These are phyloP conservation scores for Mythimna loreyi DNA, from an alignment of 2,888 invertebrate species.

Conservation along the genomic window DNA sequence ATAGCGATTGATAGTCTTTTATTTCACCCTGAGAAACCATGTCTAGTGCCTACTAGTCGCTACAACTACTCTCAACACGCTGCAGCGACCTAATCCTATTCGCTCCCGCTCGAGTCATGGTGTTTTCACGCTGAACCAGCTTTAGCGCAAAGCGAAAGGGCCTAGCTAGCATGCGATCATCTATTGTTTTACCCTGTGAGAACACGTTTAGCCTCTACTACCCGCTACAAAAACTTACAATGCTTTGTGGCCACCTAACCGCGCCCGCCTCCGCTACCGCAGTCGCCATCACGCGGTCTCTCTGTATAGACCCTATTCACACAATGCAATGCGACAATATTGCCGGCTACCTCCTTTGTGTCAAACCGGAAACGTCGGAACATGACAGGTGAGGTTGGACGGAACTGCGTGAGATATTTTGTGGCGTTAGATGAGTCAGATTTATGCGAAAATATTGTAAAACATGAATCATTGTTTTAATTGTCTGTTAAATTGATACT, in stretches of 20 bases:
- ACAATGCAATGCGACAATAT: constrained; percentile 29
- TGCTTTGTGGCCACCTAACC: background rate
- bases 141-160: no score
- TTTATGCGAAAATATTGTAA: constrained; percentile 14
- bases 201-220: no score
- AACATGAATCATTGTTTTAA: constrained; percentile 20
- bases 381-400: constrained; percentile 41
- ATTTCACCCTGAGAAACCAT: no score
- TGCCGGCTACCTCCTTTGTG: constrained; percentile 33
- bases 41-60: no score
- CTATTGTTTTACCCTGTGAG: no score
- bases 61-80: no score
- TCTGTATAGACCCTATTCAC: background rate
- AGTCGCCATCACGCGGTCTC: background rate
- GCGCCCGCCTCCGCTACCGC: background rate
- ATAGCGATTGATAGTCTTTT: no score
- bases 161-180: no score
- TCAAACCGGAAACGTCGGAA: constrained; percentile 41
- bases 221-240: background rate
- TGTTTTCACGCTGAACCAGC: no score
- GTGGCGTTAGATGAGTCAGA: constrained; percentile 41
- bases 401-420: constrained; percentile 43
- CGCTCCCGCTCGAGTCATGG: no score
- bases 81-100: no score
- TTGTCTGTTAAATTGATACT: background rate